Evolutionary conservation across 1,140 invertebrate genomes (phyloP).

Genomic region (Pomacea maculata): DNA sequence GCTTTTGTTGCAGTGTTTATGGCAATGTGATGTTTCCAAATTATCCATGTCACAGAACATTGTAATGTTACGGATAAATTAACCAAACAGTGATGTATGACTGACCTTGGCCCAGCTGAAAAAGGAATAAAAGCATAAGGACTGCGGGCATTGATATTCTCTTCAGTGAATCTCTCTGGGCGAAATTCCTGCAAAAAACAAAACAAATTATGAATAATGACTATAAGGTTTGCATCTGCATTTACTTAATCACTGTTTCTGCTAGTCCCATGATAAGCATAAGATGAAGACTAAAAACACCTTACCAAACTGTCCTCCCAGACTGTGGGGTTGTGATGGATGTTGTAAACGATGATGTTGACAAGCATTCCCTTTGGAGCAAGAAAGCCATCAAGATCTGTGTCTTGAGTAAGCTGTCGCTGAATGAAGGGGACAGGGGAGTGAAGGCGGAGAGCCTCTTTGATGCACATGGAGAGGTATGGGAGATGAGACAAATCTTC

Average conservation of each 20-base stretch:
- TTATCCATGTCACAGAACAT: no score
- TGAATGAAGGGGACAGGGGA: slow-evolving; percentile 74
- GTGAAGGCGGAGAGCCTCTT: slow-evolving; percentile 62
- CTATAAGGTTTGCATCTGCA: not conserved
- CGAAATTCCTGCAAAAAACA: slow-evolving; percentile 34
- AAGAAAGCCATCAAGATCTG: slow-evolving; percentile 25
- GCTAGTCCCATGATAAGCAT: not conserved
- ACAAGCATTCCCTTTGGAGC: slow-evolving; percentile 30
- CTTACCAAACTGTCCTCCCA: slow-evolving; percentile 44
- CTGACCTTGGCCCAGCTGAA: slow-evolving; percentile 52
- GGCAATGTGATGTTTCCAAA: no score
- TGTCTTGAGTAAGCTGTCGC: slow-evolving; percentile 64
- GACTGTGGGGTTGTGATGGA: slow-evolving; percentile 35
- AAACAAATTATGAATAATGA: not conserved
- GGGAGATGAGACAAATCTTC: slow-evolving; percentile 53
- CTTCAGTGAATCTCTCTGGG: slow-evolving; percentile 50
- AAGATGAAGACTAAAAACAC: not conserved
- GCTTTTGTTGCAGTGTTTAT: no score
- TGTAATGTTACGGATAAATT: no score
- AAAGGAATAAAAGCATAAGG: slow-evolving; percentile 53
- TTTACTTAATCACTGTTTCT: not conserved
- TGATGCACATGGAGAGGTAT: slow-evolving; percentile 63
- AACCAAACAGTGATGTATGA: not conserved
- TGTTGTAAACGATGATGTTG: slow-evolving; percentile 35
- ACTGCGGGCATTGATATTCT: slow-evolving; percentile 42